phyloP scores from a whole-genome alignment of 2,113 vertebrate genomes.

The Saccopteryx bilineata region DNA sequence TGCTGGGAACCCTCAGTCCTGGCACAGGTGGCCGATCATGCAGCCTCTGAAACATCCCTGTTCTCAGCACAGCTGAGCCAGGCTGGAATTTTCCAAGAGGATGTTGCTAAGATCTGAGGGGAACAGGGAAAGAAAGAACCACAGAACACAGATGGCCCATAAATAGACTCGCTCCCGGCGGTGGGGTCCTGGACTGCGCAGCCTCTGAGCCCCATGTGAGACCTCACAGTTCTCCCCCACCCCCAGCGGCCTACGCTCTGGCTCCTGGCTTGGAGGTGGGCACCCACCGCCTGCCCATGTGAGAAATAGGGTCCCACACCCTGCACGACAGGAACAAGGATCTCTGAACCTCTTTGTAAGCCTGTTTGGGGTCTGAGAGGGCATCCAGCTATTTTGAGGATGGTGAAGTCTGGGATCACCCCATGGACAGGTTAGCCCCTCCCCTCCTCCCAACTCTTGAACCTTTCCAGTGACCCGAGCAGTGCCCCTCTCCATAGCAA shows the following conservation, averaged over 20 bases:
- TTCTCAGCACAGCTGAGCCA: not conserved
- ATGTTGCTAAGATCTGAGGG: not conserved
- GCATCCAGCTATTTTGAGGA: rapidly evolving
- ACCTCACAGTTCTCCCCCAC: rapidly evolving
- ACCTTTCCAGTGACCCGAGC: not conserved
- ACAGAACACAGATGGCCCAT: rapidly evolving
- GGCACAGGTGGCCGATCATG: not conserved
- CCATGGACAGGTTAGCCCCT: not conserved
- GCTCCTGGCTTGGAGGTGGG: not conserved
- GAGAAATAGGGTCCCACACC: rapidly evolving
- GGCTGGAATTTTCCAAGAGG: slow-evolving; percentile 54
- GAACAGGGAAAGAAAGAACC: not conserved
- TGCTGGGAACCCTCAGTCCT: rapidly evolving
- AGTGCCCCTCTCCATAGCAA: too few relatives aligned
- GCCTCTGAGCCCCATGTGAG: rapidly evolving
- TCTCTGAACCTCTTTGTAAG: not conserved
- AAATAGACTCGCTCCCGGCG: rapidly evolving
- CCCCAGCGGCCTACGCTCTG: not conserved
- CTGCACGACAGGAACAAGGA: rapidly evolving
- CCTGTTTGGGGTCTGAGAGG: not conserved
- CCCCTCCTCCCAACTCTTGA: too few relatives aligned
- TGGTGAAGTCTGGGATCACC: rapidly evolving
- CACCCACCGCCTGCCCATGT: too few relatives aligned
- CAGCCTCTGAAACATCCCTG: too few relatives aligned
- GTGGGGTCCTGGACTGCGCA: rapidly evolving